These are phyloP conservation scores for Gobio occitaniae DNA, from an alignment of 2,797 vertebrate genomes.

Conservation along the genomic window DNA sequence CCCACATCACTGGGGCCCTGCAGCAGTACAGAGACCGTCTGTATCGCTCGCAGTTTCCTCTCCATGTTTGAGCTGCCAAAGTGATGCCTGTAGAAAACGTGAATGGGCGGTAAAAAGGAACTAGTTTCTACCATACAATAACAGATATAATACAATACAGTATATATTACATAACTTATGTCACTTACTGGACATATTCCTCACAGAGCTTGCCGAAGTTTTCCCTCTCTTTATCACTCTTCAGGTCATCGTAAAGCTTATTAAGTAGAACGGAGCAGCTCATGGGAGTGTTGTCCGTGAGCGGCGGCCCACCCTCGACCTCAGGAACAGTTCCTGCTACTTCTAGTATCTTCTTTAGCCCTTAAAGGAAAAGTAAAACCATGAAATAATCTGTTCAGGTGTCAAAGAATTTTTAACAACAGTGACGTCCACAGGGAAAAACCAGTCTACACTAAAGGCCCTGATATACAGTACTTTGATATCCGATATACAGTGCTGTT, in stretches of 20 bases:
- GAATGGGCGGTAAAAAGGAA: background rate
- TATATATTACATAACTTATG: background rate
- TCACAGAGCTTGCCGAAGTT: conserved; percentile 92
- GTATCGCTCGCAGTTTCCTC: conserved; percentile 90
- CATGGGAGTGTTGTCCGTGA: conserved; percentile 93
- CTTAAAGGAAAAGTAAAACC: conserved; percentile 68
- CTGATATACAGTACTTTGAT: too few species aligned
- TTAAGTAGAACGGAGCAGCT: conserved; percentile 90
- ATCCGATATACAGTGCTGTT: too few species aligned
- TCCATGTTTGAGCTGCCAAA: conserved; percentile 80
- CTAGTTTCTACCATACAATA: background rate
- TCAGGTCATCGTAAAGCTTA: conserved; percentile 94
- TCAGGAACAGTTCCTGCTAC: conserved; percentile 88
- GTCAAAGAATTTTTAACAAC: background rate
- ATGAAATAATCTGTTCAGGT: background rate
- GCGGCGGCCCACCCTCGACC: conserved; percentile 74
- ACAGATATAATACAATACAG: background rate
- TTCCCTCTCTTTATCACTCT: conserved; percentile 90
- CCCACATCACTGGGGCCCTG: conserved; percentile 94
- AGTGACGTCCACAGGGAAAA: background rate
- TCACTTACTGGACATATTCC: conserved; percentile 89
- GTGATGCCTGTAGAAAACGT: conserved; percentile 78
- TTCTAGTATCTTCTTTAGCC: conserved; percentile 92
- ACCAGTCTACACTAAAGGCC: background rate
- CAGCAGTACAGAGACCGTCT: conserved; percentile 91